Base-by-base conservation (phyloP, 1,140 invertebrate species). In the Drosophila littoralis region DNA sequence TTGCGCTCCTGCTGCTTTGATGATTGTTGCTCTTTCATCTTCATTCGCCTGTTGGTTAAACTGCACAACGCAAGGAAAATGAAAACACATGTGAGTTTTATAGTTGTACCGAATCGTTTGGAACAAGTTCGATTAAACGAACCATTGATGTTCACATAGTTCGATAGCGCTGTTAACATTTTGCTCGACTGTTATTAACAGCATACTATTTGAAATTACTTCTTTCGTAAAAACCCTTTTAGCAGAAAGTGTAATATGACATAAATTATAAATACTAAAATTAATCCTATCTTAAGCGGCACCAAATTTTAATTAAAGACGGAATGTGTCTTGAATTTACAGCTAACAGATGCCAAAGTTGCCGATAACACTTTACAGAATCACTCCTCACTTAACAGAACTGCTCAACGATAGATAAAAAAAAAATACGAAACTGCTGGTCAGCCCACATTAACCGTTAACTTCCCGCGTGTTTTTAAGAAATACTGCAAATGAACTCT, bases 1-100 rank as follows among this genome's bases (percentile, higher is more conserved):
- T 93, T 92, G 68, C 95, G 93, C 79, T 93, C 92, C 33, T 91
- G 84, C 79, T 94, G 93, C 78, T 93, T 94, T 4, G 83, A 40
- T 7, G 88, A 79, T 43, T 88, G 61, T 66, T 89, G 81, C 9
- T 89, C 81, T 51, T 84, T 89, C 85, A 89, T 89, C 40, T 65
- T 90, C 48, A 43, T 74, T 38, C 63, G 83, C 59, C 68, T 84
- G 45, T 72, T 70, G 42, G 68, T 74, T 61, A 88, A 75, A 74
- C 80, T 89, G 65, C 7, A 67, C 51, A 43, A 43, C 17, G 52
- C 66, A 50, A 75, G n/a, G 45, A 36, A 66, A 50, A 35, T 57
- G 52, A 61, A 65, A 71, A 75, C 60, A 75, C 58, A 72, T 63
- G 70, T 73, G 70, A 59, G 22, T 33, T 45, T 15, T n/a, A 72